Evolutionary conservation across 2,888 invertebrate genomes (phyloP), one percentile per base, ranked within the genome.

Genomic region (Rotaria socialis): DNA sequence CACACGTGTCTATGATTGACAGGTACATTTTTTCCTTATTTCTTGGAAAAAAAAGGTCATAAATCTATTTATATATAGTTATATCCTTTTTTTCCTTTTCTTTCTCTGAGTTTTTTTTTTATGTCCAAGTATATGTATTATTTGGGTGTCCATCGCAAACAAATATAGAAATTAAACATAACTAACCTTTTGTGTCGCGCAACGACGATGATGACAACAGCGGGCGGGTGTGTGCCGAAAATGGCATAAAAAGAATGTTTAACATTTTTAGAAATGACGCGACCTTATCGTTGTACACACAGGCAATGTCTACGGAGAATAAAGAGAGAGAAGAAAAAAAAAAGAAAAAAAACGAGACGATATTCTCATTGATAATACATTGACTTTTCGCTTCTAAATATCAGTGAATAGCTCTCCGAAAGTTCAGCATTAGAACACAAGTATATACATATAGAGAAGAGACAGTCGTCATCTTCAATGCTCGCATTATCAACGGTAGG

Each of bases 321-420:
- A 24, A 56, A 67, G 11, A 35, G 67, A 67, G 67, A 67, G 35
- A 67, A 27, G 35, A 67, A 67, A 58, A 41, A 67, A 3, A 35
- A 2, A 35, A 35, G 35, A 67, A 35, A 67, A 67, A 67, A 80
- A 43, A 47, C 80, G 55, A 55, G 80, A 47, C 47, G 80, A 43
- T 47, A 80, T 80, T 47, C 47, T 80, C 80, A 80, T 80, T 80
- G 80, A 80, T 80, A 80, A 80, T 80, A 80, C 80, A 80, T 80
- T 80, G 80, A 80, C 80, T 80, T 80, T 80, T 80, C 80, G 80
- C 80, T 80, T 80, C 80, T 80, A 80, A 80, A 80, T 80, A 80
- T 80, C 80, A 80, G 80, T 47, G 80, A 80, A 43, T 80, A 47
- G 80, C 80, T 35, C 80, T 41, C 47, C 47, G n/a, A 80, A 80